Base-by-base conservation (phyloP, 2,888 invertebrate species). In the Corythucha ciliata region DNA sequence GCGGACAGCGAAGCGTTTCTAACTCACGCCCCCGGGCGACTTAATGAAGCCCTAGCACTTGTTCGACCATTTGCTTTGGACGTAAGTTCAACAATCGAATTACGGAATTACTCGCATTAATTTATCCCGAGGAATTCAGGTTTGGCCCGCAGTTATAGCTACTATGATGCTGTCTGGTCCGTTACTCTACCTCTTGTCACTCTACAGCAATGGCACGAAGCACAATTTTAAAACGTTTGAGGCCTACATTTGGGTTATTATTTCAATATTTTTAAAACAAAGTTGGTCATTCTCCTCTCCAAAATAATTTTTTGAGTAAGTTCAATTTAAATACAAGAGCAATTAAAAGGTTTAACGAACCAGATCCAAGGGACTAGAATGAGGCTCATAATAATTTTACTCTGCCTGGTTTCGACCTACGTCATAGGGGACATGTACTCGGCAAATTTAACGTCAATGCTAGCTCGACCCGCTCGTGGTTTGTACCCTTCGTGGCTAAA, bases 401-500 rank as follows among this genome's bases (percentile, higher is more conserved):
- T 83, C 40, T 81, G 81, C 45, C 72, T 84, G n/a, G 79, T 80
- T 24, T 80, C 81, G 2, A 84, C 84, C 0, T 84, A 84, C 64
- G 82, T 84, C 4, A 77, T 84, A 42, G 81, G 80, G 0, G 83
- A 83, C 65, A 80, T 84, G 73, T 84, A 84, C 65, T 83, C 83
- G 0, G 83, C 84, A 0, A 83, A 83, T 66, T 67, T 84, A 55
- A 84, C 83, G 8, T 83, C 83, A 3, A 70, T 84, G 21, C 72
- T 84, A 52, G 83, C 84, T 0, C 72, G 78, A 44, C 84, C 84
- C 2, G 80, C 81, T 0, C 72, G 79, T 61, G 73, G 73, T 71
- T 29, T 8, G n/a, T 29, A 29, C 10, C 12, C 29, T 12, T 29
- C 12, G n/a, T 29, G 29, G 29, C 12, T 10, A 29, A 12, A 29